Conservation (phyloP, 2,113 vertebrate species). For the Scytalopus superciliaris region DNA sequence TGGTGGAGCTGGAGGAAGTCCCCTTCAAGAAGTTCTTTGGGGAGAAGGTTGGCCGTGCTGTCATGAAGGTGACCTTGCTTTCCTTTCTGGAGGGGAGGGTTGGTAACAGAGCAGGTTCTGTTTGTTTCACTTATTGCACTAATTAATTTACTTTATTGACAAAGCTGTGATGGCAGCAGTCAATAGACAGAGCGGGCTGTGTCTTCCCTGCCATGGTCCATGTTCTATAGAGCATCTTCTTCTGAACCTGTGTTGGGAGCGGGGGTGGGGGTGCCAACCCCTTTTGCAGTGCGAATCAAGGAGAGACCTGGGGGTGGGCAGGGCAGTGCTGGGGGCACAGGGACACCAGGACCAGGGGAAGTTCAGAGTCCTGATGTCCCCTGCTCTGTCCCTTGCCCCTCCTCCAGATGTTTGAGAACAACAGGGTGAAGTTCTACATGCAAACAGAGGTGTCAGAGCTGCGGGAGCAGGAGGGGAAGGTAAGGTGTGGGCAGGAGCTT, state of each 20-base stretch:
- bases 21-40: conserved; percentile 93
- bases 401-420: conserved; percentile 90
- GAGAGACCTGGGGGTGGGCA: neutral
- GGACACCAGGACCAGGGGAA: neutral
- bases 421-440: conserved; percentile 98
- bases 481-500: conserved; percentile 23
- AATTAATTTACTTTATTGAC: neutral
- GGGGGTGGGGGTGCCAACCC: rapidly evolving
- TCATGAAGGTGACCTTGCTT: conserved; percentile 88
- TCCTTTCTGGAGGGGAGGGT: neutral
- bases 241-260: rapidly evolving
- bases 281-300: rapidly evolving
- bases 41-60: conserved; percentile 89
- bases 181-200: neutral
- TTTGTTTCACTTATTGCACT: neutral
- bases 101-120: neutral
- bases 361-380: neutral
- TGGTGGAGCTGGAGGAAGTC: conserved; percentile 90
- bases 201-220: neutral
- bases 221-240: neutral
- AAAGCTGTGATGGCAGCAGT: neutral
- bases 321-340: neutral
- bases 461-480: conserved; percentile 95
- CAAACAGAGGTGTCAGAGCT: conserved; percentile 95
- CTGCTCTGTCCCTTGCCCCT: neutral